phyloP scores from a whole-genome alignment of 2,797 vertebrate species.

The Varecia variegata region DNA sequence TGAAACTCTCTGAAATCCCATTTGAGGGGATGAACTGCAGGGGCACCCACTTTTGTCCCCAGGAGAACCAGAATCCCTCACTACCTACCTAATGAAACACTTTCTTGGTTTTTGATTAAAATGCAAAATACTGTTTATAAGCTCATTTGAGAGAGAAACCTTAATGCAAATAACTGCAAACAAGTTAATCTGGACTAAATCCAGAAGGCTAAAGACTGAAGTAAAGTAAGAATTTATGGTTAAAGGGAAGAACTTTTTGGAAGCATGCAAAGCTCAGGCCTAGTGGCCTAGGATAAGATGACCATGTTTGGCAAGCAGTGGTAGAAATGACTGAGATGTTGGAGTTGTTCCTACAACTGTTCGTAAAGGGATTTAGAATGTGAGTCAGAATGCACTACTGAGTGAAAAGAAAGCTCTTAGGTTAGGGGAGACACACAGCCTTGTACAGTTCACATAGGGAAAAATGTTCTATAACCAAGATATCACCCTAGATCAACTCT shows the following conservation, averaged over 20 bases:
- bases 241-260: not conserved
- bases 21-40: too few species aligned
- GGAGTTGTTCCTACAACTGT: not conserved
- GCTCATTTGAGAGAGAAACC: not conserved
- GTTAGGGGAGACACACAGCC: not conserved
- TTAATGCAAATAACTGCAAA: not conserved
- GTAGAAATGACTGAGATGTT: not conserved
- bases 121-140: not conserved
- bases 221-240: not conserved
- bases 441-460: not conserved
- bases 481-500: not conserved
- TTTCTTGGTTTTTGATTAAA: not conserved
- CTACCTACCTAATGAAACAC: not conserved
- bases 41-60: too few species aligned
- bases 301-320: not conserved
- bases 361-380: not conserved
- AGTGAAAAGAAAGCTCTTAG: not conserved
- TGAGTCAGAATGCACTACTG: not conserved
- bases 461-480: not conserved
- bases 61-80: too few species aligned
- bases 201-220: not conserved
- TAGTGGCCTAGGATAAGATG: not conserved
- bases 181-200: not conserved
- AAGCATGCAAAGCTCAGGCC: not conserved
- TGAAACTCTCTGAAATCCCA: too few species aligned